Percentiles rank a stretch among this genome's conserved stretches.
Evolutionary conservation across 2,113 vertebrate species (phyloP).

Genomic region (Paratilapia polleni): DNA sequence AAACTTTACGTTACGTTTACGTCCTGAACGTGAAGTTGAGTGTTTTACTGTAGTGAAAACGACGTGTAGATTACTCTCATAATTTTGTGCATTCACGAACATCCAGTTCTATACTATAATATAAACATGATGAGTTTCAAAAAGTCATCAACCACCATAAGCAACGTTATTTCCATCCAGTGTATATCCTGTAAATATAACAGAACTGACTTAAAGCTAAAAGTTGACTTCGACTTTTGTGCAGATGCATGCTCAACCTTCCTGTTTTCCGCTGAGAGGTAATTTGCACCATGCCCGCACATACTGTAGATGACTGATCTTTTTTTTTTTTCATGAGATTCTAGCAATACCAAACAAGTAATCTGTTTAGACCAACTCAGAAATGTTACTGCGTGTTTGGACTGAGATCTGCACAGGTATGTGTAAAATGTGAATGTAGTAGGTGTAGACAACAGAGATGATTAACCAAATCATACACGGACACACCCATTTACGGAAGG

Average conservation of each 20-base stretch:
- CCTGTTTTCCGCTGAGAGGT: background rate
- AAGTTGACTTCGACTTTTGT: background rate
- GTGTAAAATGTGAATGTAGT: constrained; percentile 14
- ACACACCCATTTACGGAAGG: constrained; percentile 40
- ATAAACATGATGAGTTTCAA: background rate
- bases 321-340: background rate
- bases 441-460: background rate
- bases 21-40: background rate
- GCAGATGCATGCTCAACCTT: background rate
- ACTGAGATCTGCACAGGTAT: constrained; percentile 18
- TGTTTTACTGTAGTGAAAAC: background rate
- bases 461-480: background rate
- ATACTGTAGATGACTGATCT: background rate
- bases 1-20: background rate
- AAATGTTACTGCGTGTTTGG: background rate
- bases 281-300: background rate
- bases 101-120: background rate
- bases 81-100: background rate
- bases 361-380: background rate
- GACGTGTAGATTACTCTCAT: background rate
- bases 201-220: background rate
- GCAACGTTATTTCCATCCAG: background rate
- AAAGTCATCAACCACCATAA: background rate
- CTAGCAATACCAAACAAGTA: background rate
- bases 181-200: background rate